Evolutionary conservation across 2,113 vertebrate species (phyloP).

Genomic region (Rhadina sibilatrix): DNA sequence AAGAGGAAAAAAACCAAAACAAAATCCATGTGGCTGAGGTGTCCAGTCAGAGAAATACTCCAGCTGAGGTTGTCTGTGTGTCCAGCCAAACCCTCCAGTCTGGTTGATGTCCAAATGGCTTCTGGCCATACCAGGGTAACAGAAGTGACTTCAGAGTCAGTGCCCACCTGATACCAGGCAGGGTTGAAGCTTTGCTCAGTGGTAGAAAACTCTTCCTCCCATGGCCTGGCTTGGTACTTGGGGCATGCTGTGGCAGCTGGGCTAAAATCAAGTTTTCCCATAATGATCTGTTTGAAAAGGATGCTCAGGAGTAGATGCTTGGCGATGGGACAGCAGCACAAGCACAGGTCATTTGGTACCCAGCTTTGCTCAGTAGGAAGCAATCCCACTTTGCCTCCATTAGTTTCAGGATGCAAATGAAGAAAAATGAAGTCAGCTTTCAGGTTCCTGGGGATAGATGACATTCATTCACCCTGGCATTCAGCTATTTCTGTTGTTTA

Average conservation of each 20-base stretch:
- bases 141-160: background rate
- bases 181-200: background rate
- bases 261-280: background rate
- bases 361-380: background rate
- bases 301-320: background rate
- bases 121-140: fast-evolving
- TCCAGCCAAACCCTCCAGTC: background rate
- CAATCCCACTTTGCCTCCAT: background rate
- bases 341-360: background rate
- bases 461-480: background rate
- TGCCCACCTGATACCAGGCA: background rate
- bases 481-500: slow-evolving; percentile 31
- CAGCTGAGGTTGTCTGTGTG: background rate
- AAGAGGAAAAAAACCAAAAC: background rate
- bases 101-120: too few relatives aligned
- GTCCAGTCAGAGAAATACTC: background rate
- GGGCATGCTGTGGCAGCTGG: background rate
- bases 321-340: background rate
- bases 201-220: background rate
- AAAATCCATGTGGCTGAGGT: background rate
- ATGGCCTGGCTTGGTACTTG: background rate
- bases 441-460: background rate
- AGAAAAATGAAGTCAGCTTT: background rate
- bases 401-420: background rate
- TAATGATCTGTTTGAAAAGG: background rate